Percentiles rank a stretch among this genome's conserved stretches.
Conservation (phyloP, 2,113 vertebrate genomes). For the Mobula hypostoma region DNA sequence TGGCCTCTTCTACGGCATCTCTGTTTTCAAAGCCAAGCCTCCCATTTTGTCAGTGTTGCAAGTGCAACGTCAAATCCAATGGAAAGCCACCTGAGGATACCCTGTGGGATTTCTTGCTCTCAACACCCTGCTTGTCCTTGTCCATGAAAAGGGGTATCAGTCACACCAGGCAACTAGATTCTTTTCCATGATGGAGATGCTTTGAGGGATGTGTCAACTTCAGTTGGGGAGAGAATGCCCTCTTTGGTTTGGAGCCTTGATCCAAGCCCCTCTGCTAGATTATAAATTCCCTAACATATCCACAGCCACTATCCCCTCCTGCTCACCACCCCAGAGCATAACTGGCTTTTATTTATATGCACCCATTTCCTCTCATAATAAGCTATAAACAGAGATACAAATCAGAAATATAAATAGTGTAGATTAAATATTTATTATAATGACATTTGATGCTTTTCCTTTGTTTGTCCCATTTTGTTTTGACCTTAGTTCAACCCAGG, state of each 20-base stretch:
- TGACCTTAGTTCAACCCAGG: neutral
- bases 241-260: neutral
- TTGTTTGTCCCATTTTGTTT: neutral
- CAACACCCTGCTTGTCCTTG: neutral
- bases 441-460: slow-evolving; percentile 31
- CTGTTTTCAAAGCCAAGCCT: neutral
- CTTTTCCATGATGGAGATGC: neutral
- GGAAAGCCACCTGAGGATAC: neutral
- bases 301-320: neutral
- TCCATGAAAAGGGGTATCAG: neutral
- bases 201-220: neutral
- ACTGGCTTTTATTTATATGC: neutral
- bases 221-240: neutral
- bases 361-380: slow-evolving; percentile 11
- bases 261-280: neutral
- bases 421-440: slow-evolving; percentile 37
- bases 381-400: slow-evolving; percentile 17
- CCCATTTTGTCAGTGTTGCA: neutral
- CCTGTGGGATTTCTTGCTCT: neutral
- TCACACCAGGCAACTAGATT: neutral
- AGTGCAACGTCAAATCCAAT: neutral
- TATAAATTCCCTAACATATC: neutral
- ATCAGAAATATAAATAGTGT: slow-evolving; percentile 15
- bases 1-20: neutral
- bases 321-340: neutral